These are phyloP conservation scores for Sminthurides aquaticus DNA, from an alignment of 2,888 invertebrate species.

Conservation along the genomic window DNA sequence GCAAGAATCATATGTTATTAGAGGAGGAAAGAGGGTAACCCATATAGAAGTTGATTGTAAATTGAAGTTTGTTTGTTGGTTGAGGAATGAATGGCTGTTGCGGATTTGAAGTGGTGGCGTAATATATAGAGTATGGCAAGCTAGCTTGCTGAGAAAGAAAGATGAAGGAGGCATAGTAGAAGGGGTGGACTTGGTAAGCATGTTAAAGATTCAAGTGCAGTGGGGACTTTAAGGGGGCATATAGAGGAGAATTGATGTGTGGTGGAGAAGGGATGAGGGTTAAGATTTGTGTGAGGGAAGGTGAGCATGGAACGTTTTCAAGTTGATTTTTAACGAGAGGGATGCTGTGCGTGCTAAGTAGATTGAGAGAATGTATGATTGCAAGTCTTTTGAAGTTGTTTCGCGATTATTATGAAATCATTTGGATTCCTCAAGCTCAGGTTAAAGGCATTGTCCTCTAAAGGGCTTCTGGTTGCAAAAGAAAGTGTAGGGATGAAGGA, in stretches of 20 bases:
- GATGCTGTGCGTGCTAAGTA: not conserved
- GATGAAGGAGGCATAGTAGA: not conserved
- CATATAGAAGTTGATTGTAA: constrained; percentile 2
- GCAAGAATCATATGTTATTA: constrained; percentile 3
- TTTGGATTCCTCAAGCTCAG: not conserved
- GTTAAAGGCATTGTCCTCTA: not conserved
- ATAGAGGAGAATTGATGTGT: too few species aligned
- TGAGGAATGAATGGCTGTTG: not conserved
- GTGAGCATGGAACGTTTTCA: not conserved
- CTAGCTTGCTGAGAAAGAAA: not conserved
- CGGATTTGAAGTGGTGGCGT: not conserved
- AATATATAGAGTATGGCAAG: not conserved
- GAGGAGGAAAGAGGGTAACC: constrained; percentile 7
- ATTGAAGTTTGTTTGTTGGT: not conserved
- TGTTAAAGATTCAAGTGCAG: too few species aligned
- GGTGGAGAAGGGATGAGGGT: not conserved
- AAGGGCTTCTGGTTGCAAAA: not conserved
- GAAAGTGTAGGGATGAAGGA: not conserved
- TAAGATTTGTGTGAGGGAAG: not conserved
- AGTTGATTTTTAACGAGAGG: not conserved
- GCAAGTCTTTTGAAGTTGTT: not conserved
- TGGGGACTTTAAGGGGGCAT: too few species aligned
- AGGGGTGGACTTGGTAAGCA: not conserved
- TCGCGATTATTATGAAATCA: too few species aligned
- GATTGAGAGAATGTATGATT: not conserved